Evolutionary conservation across 2,888 invertebrate genomes (phyloP).

Genomic region (Drosophila mimica): DNA sequence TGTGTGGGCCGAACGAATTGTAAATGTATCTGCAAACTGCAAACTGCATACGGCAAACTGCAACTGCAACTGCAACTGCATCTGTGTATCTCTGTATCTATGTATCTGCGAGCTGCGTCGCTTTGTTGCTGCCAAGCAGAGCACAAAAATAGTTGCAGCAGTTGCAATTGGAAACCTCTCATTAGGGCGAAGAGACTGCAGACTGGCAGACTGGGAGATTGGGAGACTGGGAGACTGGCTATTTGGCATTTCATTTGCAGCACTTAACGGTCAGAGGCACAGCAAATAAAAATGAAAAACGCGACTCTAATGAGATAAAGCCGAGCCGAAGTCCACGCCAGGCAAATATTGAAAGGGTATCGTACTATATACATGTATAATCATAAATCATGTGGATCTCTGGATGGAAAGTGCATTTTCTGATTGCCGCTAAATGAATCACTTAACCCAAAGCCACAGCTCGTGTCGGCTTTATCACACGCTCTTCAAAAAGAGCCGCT

Average conservation of each 20-base stretch:
- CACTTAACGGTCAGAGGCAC: conserved; percentile 55
- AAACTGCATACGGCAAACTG: conserved; percentile 22
- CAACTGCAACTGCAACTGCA: conserved; percentile 29
- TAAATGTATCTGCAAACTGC: conserved; percentile 59
- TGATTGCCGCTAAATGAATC: conserved; percentile 80
- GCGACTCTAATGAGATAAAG: conserved; percentile 75
- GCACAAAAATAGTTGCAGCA: conserved; percentile 70
- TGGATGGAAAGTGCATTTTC: conserved; percentile 74
- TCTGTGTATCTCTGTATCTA: conserved; percentile 29
- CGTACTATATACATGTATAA: conserved; percentile 28
- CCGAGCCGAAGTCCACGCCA: conserved; percentile 51
- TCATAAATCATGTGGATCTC: conserved; percentile 74
- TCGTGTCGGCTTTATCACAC: conserved; percentile 73
- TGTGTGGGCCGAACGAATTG: conserved; percentile 56
- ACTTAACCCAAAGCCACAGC: conserved; percentile 70
- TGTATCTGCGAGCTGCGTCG: conserved; percentile 30
- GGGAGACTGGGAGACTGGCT: conserved; percentile 12
- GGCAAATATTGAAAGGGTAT: conserved; percentile 60
- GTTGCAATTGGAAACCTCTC: conserved; percentile 73
- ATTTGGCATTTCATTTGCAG: conserved; percentile 62
- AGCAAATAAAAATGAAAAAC: conserved; percentile 4
- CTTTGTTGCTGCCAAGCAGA: conserved; percentile 78
- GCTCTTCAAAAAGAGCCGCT: conserved; percentile 73
- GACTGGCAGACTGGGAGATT: not conserved
- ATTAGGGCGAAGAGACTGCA: conserved; percentile 25